Conservation (phyloP, 2,797 vertebrate genomes). For the Melanotaenia boesemani region DNA sequence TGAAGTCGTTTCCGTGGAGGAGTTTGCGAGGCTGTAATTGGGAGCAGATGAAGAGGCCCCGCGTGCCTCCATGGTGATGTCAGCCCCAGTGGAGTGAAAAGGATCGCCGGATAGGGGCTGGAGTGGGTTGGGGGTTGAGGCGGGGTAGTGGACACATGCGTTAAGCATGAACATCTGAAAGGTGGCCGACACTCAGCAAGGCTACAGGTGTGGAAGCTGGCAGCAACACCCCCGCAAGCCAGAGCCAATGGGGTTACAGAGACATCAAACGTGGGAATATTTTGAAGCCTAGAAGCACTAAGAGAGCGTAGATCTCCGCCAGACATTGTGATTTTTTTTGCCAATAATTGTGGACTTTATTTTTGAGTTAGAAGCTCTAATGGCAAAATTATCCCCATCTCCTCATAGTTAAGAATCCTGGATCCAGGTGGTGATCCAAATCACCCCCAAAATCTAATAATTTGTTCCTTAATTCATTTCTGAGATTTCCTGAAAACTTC, state of each 20-base stretch:
- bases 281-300: background rate
- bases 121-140: slow-evolving; percentile 21
- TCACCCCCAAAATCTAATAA: too few species aligned
- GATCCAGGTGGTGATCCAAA: too few species aligned
- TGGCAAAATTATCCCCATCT: too few species aligned
- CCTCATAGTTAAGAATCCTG: too few species aligned
- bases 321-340: too few species aligned
- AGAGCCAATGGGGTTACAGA: slow-evolving; percentile 2
- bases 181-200: slow-evolving; percentile 33
- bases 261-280: slow-evolving; percentile 11
- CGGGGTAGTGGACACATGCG: slow-evolving; percentile 28
- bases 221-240: slow-evolving; percentile 5
- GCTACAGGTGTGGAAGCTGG: slow-evolving; percentile 63
- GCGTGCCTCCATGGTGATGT: slow-evolving; percentile 83
- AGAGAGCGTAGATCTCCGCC: background rate
- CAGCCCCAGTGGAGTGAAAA: slow-evolving; percentile 73
- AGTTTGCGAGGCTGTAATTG: slow-evolving; percentile 77
- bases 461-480: too few species aligned
- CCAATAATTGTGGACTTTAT: too few species aligned
- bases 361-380: too few species aligned
- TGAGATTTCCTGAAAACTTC: too few species aligned
- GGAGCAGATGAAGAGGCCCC: slow-evolving; percentile 83
- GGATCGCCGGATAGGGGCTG: slow-evolving; percentile 38
- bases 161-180: slow-evolving; percentile 66
- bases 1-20: slow-evolving; percentile 67